phyloP scores from a whole-genome alignment of 2,797 vertebrate species.

The Perodicticus potto region DNA sequence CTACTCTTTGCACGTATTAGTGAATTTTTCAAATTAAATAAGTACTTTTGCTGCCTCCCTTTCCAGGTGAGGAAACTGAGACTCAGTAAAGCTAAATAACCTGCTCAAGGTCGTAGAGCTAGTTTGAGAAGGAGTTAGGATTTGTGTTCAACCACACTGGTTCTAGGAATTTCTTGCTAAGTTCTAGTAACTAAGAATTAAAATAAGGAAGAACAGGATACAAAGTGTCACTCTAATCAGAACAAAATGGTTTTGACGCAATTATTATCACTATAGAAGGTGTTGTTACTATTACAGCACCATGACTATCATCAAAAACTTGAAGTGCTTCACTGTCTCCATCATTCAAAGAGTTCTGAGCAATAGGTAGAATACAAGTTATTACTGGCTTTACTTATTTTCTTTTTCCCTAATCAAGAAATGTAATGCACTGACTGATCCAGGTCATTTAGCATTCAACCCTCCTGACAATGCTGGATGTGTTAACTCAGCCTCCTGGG shows the following conservation, averaged over 20 bases:
- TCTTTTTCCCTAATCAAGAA: background rate
- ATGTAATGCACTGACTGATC: background rate
- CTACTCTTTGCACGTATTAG: background rate
- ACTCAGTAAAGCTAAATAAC: background rate
- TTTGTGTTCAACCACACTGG: background rate
- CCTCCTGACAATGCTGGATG: background rate
- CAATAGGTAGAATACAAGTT: slow-evolving; percentile 2
- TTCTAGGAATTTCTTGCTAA: background rate
- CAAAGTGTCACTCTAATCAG: background rate
- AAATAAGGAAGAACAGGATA: background rate
- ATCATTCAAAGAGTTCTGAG: background rate
- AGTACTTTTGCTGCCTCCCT: background rate
- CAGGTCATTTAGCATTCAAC: background rate
- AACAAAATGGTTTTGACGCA: background rate
- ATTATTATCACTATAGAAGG: background rate
- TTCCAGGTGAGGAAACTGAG: slow-evolving; percentile 8
- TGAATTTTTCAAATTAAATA: background rate
- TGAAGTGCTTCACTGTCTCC: background rate
- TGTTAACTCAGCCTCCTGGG: background rate
- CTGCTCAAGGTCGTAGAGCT: background rate
- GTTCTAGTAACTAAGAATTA: background rate
- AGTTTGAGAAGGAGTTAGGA: background rate
- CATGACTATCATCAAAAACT: background rate
- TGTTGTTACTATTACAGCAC: background rate
- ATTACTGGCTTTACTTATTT: background rate